Conservation (phyloP, 2,113 vertebrate species). For the Cisticola juncidis region DNA sequence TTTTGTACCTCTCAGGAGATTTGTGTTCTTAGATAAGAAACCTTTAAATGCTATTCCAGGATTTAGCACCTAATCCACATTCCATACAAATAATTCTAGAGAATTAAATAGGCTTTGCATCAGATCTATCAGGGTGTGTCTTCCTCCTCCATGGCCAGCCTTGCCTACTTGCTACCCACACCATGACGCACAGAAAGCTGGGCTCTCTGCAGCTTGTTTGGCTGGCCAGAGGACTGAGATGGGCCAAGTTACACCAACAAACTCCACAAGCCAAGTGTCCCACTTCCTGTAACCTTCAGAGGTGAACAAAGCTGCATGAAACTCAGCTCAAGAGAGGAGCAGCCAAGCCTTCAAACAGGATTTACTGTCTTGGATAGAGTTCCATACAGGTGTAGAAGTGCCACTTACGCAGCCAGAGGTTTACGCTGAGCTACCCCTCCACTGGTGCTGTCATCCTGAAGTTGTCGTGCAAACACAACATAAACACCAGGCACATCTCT, state of each 20-base stretch:
- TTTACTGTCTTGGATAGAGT: not conserved
- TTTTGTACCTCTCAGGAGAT: not conserved
- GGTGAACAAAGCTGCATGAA: not conserved
- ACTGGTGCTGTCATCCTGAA: not conserved
- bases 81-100: conserved; percentile 20
- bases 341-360: not conserved
- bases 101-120: conserved; percentile 19
- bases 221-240: not conserved
- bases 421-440: not conserved
- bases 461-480: not conserved
- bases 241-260: not conserved
- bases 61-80: conserved; percentile 13
- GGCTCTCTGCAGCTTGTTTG: not conserved
- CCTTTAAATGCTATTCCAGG: conserved; percentile 8
- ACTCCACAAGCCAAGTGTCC: not conserved
- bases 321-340: not conserved
- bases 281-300: not conserved
- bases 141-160: not conserved
- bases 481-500: not conserved
- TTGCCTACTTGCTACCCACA: not conserved
- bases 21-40: not conserved
- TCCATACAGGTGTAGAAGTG: not conserved
- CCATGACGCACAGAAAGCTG: not conserved
- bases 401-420: not conserved
- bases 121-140: not conserved